Evolutionary conservation across 2,797 vertebrate genomes (phyloP), one percentile per base, ranked within the genome.

Genomic region (Acrossocheilus wenchowensis): DNA sequence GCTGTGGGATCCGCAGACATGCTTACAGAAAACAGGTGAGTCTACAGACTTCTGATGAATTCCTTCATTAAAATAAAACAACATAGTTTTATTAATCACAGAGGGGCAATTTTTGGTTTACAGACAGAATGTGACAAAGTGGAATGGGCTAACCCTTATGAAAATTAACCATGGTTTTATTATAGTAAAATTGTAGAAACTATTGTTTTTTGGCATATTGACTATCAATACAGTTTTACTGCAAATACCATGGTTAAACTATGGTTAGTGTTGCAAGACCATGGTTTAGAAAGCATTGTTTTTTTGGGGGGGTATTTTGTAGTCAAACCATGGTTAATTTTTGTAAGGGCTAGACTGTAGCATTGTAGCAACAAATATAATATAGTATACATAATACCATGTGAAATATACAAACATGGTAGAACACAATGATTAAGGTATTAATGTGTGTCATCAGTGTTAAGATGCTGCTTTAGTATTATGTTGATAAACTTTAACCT

Each of bases 1-100:
- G 12, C 39, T 8, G 6, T 34, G 66, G 66, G 66, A 83, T 45
- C 15, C 52, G 78, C 60, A 72, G 48, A 90, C 90, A 96, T 96
- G 95, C 94, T 96, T 91, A 94, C 95, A 86, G 95, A 95, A 91
- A 95, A 89, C 91, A 95, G 95, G 95, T 95, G 26, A 85, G 39
- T 66, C n/a, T 7, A 5, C 23, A 57, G 17, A 39, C 12, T 23
- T 15, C 30, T 10, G 43, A 3, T 41, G 6, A 1, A 17, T 23
- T 30, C 0, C 21, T 41, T 62, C n/a, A 12, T 48, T 5, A 7
- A 4, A 19, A 48, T 41, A 50, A 81, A 9, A 36, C 15, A 45
- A 6, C 36, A 23, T 43, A 17, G 23, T 7, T 72, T 23, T 26
- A 10, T 62, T 64, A 17, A 45, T 64, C 39, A 5, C 15, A 19